Percentiles rank a stretch among this genome's conserved stretches.
These are phyloP conservation scores for Pantala flavescens DNA, from an alignment of 1,140 invertebrate species.

Conservation along the genomic window DNA sequence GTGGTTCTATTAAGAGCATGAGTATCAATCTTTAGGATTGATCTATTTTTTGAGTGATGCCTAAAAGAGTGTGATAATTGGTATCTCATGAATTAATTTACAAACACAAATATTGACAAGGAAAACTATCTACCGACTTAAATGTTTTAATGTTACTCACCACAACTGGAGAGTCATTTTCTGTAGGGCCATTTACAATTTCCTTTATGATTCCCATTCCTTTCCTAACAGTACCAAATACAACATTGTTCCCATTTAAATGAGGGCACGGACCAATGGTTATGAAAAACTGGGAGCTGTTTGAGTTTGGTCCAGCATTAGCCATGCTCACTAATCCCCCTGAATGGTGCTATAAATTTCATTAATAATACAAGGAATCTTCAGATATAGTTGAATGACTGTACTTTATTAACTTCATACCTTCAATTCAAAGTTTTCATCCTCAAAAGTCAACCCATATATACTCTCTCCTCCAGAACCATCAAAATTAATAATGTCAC, in stretches of 20 bases:
- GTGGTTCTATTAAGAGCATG: no score
- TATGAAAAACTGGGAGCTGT: constrained; percentile 93
- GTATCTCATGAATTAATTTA: no score
- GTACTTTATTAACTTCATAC: constrained; percentile 31
- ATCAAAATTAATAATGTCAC: constrained; percentile 69
- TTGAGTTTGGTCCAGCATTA: constrained; percentile 78
- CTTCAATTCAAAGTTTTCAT: constrained; percentile 75
- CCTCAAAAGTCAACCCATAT: constrained; percentile 77
- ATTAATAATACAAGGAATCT: not conserved
- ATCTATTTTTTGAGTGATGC: no score
- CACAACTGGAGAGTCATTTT: constrained; percentile 44
- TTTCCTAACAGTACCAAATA: constrained; percentile 71
- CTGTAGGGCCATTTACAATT: constrained; percentile 46
- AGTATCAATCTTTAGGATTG: no score
- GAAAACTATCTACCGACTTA: no score
- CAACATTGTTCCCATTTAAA: constrained; percentile 80
- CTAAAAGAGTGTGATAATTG: no score
- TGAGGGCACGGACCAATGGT: constrained; percentile 73
- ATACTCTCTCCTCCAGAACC: constrained; percentile 88
- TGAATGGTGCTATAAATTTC: constrained; percentile 42
- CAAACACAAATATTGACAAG: no score
- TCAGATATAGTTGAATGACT: not conserved
- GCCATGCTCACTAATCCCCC: constrained; percentile 78
- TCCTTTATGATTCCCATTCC: constrained; percentile 57
- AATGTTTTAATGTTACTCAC: constrained; percentile 31